A percentile compares a stretch with the other conserved stretches of the same genome.
phyloP scores from a whole-genome alignment of 2,113 vertebrate species.

The Boulengeromyrus knoepffleri region DNA sequence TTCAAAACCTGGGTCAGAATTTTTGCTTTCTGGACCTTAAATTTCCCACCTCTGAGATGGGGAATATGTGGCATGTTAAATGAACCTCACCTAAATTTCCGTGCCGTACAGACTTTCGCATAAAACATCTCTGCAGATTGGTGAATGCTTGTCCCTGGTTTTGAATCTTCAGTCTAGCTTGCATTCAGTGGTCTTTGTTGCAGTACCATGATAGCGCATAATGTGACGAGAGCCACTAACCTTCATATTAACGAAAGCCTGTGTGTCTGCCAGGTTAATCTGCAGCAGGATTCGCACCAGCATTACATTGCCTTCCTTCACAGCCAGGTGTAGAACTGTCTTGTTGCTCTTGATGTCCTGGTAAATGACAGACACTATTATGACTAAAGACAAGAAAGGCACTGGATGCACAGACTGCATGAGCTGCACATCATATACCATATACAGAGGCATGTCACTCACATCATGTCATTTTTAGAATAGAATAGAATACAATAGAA shows the following conservation, averaged over 20 bases:
- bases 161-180: not conserved
- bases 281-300: conserved; percentile 70
- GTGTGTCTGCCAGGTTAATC: conserved; percentile 56
- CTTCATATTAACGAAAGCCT: conserved; percentile 82
- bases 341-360: conserved; percentile 90
- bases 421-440: not conserved
- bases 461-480: not conserved
- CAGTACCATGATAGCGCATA: not conserved
- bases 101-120: not conserved
- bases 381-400: not conserved
- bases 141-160: not conserved
- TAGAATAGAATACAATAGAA: not conserved
- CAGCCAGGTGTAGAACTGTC: conserved; percentile 76
- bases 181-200: not conserved
- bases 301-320: conserved; percentile 76
- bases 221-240: conserved; percentile 45
- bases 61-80: not conserved
- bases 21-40: not conserved
- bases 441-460: not conserved
- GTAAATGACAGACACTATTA: conserved; percentile 11
- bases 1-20: not conserved
- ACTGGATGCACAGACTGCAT: not conserved
- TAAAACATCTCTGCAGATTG: not conserved
- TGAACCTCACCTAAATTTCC: not conserved
- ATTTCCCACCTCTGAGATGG: not conserved